Conservation (phyloP, 2,888 invertebrate genomes). For the Alloscopus bannaensis region DNA sequence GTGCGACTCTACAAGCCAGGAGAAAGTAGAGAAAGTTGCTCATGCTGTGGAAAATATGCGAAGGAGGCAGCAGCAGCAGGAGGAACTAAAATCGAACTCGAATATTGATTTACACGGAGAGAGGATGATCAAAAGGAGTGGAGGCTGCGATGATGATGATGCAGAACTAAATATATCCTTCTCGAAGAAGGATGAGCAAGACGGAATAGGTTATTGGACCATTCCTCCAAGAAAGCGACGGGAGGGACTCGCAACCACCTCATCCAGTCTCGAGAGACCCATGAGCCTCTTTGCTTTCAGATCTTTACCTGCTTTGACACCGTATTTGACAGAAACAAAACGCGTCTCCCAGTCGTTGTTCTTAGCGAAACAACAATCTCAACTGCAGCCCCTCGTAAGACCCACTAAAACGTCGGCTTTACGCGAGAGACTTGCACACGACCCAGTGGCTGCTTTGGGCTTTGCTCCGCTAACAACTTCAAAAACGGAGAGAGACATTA, state of each 20-base stretch:
- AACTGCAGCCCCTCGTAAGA: slow-evolving; percentile 52
- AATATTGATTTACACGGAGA: slow-evolving; percentile 58
- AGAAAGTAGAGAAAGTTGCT: slow-evolving; percentile 18
- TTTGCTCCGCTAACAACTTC: neutral
- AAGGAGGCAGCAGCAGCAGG: slow-evolving; percentile 16
- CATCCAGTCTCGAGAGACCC: slow-evolving; percentile 54
- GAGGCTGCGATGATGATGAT: slow-evolving; percentile 10
- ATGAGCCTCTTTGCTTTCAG: slow-evolving; percentile 47
- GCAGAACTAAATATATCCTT: slow-evolving; percentile 32
- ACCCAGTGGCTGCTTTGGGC: neutral
- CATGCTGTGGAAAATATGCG: neutral
- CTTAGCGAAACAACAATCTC: slow-evolving; percentile 34
- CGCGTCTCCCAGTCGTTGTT: slow-evolving; percentile 70
- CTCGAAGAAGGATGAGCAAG: slow-evolving; percentile 23
- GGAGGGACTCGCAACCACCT: slow-evolving; percentile 76
- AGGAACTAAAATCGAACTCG: slow-evolving; percentile 54
- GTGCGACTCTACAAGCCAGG: slow-evolving; percentile 30
- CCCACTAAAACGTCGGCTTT: slow-evolving; percentile 68
- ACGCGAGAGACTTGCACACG: slow-evolving; percentile 61
- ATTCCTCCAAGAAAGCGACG: slow-evolving; percentile 63
- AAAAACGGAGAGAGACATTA: neutral
- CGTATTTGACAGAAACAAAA: slow-evolving; percentile 71
- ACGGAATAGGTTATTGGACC: slow-evolving; percentile 58
- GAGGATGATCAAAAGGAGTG: slow-evolving; percentile 34
- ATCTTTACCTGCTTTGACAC: slow-evolving; percentile 71